Conservation (phyloP, 2,888 invertebrate genomes). For the Pachycephus smyrnensis region DNA sequence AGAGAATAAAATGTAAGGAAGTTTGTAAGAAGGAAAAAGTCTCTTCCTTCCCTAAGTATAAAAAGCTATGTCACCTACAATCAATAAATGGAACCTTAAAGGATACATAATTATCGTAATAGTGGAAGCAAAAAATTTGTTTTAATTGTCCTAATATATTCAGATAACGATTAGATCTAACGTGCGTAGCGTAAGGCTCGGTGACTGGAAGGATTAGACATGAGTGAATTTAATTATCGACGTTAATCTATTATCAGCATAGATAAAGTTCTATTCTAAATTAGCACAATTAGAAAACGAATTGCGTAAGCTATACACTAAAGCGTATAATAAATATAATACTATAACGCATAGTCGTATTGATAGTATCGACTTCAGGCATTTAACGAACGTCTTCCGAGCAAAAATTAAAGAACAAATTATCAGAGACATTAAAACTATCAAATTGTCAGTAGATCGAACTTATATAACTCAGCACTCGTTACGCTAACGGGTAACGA, state of each 20-base stretch:
- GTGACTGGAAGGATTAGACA: neutral
- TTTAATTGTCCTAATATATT: neutral
- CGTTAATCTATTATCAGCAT: neutral
- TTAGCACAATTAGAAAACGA: neutral
- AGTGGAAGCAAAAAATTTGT: neutral
- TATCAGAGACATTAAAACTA: neutral
- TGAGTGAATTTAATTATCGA: neutral
- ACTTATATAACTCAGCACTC: neutral
- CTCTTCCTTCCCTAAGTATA: neutral
- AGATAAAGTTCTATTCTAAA: neutral
- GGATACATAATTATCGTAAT: neutral
- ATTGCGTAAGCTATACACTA: conserved; percentile 1
- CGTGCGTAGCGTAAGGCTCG: neutral
- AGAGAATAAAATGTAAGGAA: neutral
- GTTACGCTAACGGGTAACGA: neutral
- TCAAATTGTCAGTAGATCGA: neutral
- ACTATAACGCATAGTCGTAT: neutral
- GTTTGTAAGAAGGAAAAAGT: neutral
- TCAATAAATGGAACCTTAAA: neutral
- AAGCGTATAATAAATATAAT: conserved; percentile 8
- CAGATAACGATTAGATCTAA: neutral
- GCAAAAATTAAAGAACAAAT: neutral
- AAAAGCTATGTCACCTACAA: neutral
- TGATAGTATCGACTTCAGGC: neutral
- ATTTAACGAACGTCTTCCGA: neutral